Percentiles rank a stretch among this genome's conserved stretches.
Conservation (phyloP, 1,140 invertebrate species). For the Drosophila eugracilis region DNA sequence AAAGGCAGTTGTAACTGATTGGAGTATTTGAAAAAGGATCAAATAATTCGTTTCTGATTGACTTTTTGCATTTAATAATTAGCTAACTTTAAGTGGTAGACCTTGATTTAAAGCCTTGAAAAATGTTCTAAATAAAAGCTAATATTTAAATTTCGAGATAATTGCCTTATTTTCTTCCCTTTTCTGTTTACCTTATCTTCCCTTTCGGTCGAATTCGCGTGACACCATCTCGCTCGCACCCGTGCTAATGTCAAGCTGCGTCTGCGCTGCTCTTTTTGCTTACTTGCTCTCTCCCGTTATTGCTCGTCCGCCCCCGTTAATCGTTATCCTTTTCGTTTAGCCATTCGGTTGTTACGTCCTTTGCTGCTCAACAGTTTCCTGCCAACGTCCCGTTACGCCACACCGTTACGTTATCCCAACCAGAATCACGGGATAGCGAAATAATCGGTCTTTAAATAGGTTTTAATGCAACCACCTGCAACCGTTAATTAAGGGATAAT, state of each 20-base stretch:
- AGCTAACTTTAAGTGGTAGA: neutral
- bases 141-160: neutral
- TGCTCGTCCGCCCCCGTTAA: neutral
- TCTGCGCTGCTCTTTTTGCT: conserved; percentile 15
- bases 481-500: conserved; percentile 32
- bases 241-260: conserved; percentile 3
- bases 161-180: neutral
- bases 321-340: conserved; percentile 26
- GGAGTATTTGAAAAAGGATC: neutral
- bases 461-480: conserved; percentile 43
- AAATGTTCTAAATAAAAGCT: neutral
- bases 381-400: conserved; percentile 64
- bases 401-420: conserved; percentile 54
- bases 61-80: too few relatives aligned
- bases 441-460: conserved; percentile 21
- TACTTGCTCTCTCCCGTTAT: neutral
- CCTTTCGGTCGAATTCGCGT: conserved; percentile 12
- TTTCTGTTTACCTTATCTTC: conserved; percentile 11
- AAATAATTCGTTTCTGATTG: too few relatives aligned
- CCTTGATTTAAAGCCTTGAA: neutral
- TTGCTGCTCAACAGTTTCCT: conserved; percentile 71
- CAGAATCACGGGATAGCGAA: conserved; percentile 15
- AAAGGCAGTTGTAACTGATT: neutral
- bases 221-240: neutral
- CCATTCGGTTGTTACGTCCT: conserved; percentile 22